These are phyloP conservation scores for Vicugna pacos DNA, from an alignment of 2,113 vertebrate genomes.

Conservation along the genomic window DNA sequence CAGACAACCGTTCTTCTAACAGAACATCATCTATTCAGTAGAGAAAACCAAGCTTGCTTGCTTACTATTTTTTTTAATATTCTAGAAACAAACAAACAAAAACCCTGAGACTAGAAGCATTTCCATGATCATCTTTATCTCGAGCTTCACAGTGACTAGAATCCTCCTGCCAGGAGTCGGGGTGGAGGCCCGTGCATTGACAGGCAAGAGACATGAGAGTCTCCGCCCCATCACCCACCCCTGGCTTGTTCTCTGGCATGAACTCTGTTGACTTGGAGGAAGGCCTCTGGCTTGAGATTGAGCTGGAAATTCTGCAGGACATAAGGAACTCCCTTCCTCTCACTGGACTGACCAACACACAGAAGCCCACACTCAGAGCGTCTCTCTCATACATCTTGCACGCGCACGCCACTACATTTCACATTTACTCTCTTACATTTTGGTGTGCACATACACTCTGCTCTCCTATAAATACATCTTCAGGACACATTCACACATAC, in stretches of 20 bases:
- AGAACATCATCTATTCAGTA: background rate
- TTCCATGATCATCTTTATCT: background rate
- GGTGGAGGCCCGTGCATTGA: background rate
- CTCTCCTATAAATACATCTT: background rate
- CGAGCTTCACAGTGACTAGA: background rate
- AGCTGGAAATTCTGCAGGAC: background rate
- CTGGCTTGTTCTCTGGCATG: background rate
- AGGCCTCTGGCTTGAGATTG: background rate
- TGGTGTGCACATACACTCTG: no score
- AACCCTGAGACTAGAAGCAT: background rate
- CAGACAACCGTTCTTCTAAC: conserved; percentile 42
- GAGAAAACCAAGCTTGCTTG: background rate
- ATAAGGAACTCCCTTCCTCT: background rate
- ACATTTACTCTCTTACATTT: background rate
- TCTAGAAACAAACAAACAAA: background rate
- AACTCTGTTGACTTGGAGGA: background rate
- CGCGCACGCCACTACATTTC: background rate
- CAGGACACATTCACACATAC: background rate
- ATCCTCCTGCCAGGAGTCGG: background rate
- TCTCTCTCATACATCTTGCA: background rate
- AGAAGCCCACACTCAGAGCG: background rate
- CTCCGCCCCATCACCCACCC: background rate
- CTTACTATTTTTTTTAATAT: conserved; percentile 39
- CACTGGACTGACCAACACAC: background rate
- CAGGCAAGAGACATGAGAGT: background rate